Base-by-base conservation (phyloP, 2,113 vertebrate genomes). In the Aptenodytes forsteri region DNA sequence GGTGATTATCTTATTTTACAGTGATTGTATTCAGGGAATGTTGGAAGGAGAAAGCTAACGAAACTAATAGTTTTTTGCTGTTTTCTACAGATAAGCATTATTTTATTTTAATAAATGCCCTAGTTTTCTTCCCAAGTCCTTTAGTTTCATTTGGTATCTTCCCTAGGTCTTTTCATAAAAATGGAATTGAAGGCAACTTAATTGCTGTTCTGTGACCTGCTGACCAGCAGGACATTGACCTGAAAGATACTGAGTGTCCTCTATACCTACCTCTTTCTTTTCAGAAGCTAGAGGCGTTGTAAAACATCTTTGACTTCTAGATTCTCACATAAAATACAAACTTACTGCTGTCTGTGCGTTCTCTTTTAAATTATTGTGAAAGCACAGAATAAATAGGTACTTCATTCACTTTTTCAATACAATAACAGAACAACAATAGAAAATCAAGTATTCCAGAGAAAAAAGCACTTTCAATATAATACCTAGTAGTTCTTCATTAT, bases 181-280 rank as follows among this genome's bases (percentile, higher is more conserved):
- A 91, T 46, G 30, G 69, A 83, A 93, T 97, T 83, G 80, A 93
- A 89, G 76, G 69, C 64, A 96, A 75, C 92, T 92, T 97, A 97
- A 97, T 95, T 97, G 95, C 95, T 90, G 66, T 93, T 97, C 92
- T 92, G 77, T 95, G 94, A 96, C 96, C 95, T 95, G 76, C 65
- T 97, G 95, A 81, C 95, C 95, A 97, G 95, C 97, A 97, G 95
- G 97, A 97, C 88, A 15, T 26, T 97, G 94, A 97, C 96, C 97
- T 95, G 83, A 96, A 93, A 96, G 80, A 81, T 83, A 94, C 83
- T 50, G 70, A 83, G 79, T 93, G 79, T 96, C 86, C 80, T 90
- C 88, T 93, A 11, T 93, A 78, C 83, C 88, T 42, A 56, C 80
- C 67, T 93, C 66, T 93, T 94, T 95, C 95, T 97, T 96, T 93